Percentiles rank a stretch among this genome's conserved stretches.
Conservation (phyloP, 2,888 invertebrate species). For the Leucophora obtusa region DNA sequence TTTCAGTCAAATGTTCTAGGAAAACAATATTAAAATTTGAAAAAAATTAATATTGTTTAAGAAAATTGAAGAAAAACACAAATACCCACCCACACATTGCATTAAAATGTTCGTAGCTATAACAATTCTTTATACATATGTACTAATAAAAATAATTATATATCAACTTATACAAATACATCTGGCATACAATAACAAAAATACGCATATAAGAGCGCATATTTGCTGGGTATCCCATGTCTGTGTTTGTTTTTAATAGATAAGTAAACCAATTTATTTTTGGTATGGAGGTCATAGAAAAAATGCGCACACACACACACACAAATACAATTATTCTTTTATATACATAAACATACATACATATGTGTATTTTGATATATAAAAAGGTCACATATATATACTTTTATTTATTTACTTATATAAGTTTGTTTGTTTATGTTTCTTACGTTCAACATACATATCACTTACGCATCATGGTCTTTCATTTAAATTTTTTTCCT, state of each 20-base stretch:
- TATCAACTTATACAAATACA: neutral
- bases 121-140: conserved; percentile 23
- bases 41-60: conserved; percentile 26
- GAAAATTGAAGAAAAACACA: conserved; percentile 41
- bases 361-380: neutral
- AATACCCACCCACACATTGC: conserved; percentile 39
- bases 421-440: conserved; percentile 13
- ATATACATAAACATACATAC: neutral
- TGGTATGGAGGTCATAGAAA: conserved; percentile 74
- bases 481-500: conserved; percentile 28
- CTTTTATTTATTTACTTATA: conserved; percentile 15
- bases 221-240: conserved; percentile 9
- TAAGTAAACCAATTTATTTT: conserved; percentile 77
- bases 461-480: conserved; percentile 59
- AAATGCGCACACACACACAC: conserved; percentile 5
- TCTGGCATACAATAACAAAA: neutral
- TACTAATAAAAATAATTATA: neutral
- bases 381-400: conserved; percentile 25
- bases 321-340: conserved; percentile 28
- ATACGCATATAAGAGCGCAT: neutral
- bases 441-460: conserved; percentile 38
- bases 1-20: neutral
- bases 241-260: conserved; percentile 67
- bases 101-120: conserved; percentile 36
- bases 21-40: neutral